Base-by-base conservation (phyloP, 2,797 vertebrate genomes). In the Brotogeris chrysoptera region DNA sequence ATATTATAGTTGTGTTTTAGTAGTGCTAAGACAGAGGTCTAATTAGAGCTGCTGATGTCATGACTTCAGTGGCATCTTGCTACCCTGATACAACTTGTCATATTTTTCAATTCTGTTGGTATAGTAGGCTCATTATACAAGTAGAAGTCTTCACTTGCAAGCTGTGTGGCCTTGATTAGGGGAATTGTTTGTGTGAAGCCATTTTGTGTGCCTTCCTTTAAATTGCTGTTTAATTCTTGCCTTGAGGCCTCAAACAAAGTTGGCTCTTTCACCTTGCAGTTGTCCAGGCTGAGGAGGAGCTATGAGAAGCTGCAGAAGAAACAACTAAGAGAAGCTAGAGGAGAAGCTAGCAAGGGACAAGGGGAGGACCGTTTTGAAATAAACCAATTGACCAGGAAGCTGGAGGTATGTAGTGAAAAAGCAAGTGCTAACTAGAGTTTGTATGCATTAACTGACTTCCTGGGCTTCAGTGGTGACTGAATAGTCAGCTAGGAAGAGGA, bases 221-320 rank as follows among this genome's bases (percentile, higher is more conserved):
- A 59, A 74, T 38, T 9, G 28, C 60, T 76, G 11, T 77, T 32
- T 80, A 66, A 91, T 80, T 89, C 74, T 55, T 90, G 88, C 73
- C 34, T n/a, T 38, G 61, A 12, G 71, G 39, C n/a, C 77, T 81
- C 39, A 38, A 83, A 49, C 70, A 63, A 52, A 57, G 19, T 79
- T 82, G 9, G 84, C 60, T 95, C 77, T 66, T 64, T 90, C 79
- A 47, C 93, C 46, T 80, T 97, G 65, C 96, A 99, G 99, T 96
- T 99, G 89, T 97, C 98, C 70, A 98, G 97, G 96, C 96, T 99
- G 95, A 99, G 98, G 95, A 99, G 98, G 97, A 99, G 98, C 98
- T 99, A 99, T 96, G 98, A 98, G 96, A 99, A 99, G 95, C 98
- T 99, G 76, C 99, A 99, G 96, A 98, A 97, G 90, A 99, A 98